These are phyloP conservation scores for Tupiocoris notatus DNA, from an alignment of 2,888 invertebrate species.

Conservation along the genomic window DNA sequence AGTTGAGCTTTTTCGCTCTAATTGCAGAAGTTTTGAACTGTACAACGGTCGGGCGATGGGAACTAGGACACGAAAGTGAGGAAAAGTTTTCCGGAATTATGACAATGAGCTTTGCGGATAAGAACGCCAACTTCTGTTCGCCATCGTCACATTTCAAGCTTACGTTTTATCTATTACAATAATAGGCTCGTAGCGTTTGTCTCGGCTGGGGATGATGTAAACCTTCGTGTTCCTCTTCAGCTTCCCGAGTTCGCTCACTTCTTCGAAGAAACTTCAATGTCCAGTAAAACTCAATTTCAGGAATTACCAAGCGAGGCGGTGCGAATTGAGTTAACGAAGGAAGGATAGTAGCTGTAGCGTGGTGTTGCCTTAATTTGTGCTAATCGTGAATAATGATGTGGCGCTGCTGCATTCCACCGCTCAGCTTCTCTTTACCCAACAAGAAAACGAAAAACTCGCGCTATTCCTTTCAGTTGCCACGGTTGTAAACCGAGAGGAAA, in stretches of 20 bases:
- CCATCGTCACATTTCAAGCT: conserved; percentile 24
- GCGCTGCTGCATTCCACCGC: neutral
- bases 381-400: conserved; percentile 20
- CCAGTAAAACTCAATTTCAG: conserved; percentile 32
- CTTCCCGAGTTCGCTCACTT: neutral
- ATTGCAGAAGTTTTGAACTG: neutral
- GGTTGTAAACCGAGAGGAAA: neutral
- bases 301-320: neutral
- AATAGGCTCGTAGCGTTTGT: conserved; percentile 29
- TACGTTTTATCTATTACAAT: conserved; percentile 38
- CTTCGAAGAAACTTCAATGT: conserved; percentile 10
- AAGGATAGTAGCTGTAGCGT: neutral
- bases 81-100: conserved; percentile 5
- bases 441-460: neutral
- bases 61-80: neutral
- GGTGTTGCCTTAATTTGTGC: conserved; percentile 9
- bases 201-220: conserved; percentile 7
- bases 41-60: neutral
- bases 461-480: neutral
- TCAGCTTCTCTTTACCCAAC: neutral
- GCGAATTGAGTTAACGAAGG: neutral
- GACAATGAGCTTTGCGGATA: conserved; percentile 31
- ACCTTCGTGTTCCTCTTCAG: neutral
- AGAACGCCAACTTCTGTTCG: conserved; percentile 10
- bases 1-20: neutral